A percentile compares a stretch with the other conserved stretches of the same genome.
Evolutionary conservation across 2,888 invertebrate species (phyloP).

Genomic region (Orthosia incerta): DNA sequence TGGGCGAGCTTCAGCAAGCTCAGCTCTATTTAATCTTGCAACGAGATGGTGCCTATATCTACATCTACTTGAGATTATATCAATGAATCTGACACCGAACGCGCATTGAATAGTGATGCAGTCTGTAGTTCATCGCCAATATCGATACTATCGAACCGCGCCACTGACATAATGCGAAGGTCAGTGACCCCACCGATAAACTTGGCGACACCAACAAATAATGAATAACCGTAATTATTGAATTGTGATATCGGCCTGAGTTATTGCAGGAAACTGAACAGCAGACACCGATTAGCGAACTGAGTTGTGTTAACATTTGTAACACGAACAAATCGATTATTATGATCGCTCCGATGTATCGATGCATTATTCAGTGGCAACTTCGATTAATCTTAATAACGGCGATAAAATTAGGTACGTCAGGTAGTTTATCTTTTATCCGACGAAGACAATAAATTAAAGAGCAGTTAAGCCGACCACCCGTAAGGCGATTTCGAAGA

Average conservation of each 20-base stretch:
- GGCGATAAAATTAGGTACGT: conserved; percentile 49
- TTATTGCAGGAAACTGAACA: conserved; percentile 60
- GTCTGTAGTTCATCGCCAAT: conserved; percentile 42
- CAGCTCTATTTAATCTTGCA: conserved; percentile 56
- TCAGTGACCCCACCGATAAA: conserved; percentile 72
- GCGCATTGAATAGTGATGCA: conserved; percentile 57
- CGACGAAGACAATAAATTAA: conserved; percentile 70
- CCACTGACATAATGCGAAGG: conserved; percentile 74
- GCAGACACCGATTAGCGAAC: conserved; percentile 58
- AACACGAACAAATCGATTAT: conserved; percentile 63
- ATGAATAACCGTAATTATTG: conserved; percentile 77
- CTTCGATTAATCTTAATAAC: conserved; percentile 64
- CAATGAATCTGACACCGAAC: conserved; percentile 48
- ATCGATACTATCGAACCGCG: conserved; percentile 66
- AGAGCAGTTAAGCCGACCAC: conserved; percentile 80
- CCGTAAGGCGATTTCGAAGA: conserved; percentile 79
- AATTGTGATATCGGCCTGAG: conserved; percentile 71
- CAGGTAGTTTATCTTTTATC: conserved; percentile 60
- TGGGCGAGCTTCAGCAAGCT: conserved; percentile 51
- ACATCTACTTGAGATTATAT: conserved; percentile 55
- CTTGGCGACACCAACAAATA: conserved; percentile 68
- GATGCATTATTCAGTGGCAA: conserved; percentile 67
- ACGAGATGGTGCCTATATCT: conserved; percentile 37
- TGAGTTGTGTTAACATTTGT: conserved; percentile 49
- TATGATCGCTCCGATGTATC: conserved; percentile 58